Evolutionary conservation across 1,140 invertebrate genomes (phyloP).

Genomic region (Leptopilina boulardi): DNA sequence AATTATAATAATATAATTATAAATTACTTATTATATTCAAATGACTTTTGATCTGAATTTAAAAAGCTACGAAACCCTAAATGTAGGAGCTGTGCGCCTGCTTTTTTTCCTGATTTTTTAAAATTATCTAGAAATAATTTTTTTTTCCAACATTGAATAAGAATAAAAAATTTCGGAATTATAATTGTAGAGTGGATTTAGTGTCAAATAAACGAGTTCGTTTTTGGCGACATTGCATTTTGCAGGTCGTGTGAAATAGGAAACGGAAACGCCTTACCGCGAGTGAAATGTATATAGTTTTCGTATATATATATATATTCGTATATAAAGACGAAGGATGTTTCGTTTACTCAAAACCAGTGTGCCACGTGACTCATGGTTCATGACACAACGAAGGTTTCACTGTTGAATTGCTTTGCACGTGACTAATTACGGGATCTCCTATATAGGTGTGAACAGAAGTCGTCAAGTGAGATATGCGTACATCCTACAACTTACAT

Average conservation of each 20-base stretch:
- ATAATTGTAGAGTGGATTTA: too few species aligned
- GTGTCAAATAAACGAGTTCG: neutral
- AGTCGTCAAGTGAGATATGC: conserved; percentile 17
- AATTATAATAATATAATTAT: too few species aligned
- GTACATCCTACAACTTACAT: neutral
- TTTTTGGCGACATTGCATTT: neutral
- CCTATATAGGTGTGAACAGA: conserved; percentile 14
- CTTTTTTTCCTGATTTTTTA: too few species aligned
- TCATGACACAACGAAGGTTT: conserved; percentile 2
- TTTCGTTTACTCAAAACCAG: conserved; percentile 9
- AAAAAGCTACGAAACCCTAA: too few species aligned
- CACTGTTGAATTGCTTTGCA: neutral
- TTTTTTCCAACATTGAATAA: too few species aligned
- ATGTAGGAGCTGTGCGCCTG: too few species aligned
- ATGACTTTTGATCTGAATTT: too few species aligned
- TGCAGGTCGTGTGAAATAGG: conserved; percentile 15
- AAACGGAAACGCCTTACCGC: conserved; percentile 1
- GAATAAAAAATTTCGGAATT: too few species aligned
- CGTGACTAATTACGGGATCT: conserved; percentile 16
- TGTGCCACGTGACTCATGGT: conserved; percentile 17
- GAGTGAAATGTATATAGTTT: neutral
- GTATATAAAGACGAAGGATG: neutral
- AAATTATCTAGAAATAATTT: too few species aligned
- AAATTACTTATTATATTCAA: too few species aligned
- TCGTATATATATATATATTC: neutral